phyloP scores from a whole-genome alignment of 2,113 vertebrate species.

The Ameiurus melas region DNA sequence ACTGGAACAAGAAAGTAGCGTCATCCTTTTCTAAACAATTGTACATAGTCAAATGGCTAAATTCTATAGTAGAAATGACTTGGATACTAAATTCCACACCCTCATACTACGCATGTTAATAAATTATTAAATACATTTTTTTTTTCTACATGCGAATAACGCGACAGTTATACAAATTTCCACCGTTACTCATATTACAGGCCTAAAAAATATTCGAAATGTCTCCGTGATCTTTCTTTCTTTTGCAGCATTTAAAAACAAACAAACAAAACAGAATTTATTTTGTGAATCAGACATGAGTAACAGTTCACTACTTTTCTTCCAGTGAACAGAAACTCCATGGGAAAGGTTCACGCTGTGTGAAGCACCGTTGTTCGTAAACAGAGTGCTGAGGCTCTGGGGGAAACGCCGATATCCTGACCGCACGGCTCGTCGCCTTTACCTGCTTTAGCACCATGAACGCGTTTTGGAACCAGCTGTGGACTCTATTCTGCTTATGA shows the following conservation, averaged over 20 bases:
- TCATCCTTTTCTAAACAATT: not conserved
- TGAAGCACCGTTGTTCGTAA: not conserved
- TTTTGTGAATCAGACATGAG: not conserved
- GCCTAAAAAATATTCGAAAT: not conserved
- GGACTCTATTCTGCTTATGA: not conserved
- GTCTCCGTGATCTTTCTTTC: not conserved
- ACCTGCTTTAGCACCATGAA: not conserved
- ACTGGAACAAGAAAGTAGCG: not conserved
- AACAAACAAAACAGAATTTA: not conserved
- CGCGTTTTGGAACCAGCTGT: not conserved
- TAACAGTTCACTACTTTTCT: not conserved
- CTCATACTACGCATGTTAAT: not conserved
- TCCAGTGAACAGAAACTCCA: conserved; percentile 38
- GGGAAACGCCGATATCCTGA: not conserved
- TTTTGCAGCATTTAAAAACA: not conserved
- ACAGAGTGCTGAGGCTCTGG: not conserved
- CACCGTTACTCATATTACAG: not conserved
- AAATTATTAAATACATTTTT: not conserved
- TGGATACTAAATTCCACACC: not conserved
- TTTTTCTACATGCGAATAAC: too few species aligned
- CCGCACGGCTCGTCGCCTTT: not conserved
- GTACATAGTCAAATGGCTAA: not conserved
- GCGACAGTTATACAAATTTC: not conserved
- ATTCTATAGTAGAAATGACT: not conserved
- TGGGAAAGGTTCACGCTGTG: not conserved